phyloP scores from a whole-genome alignment of 2,113 vertebrate species.

The Macheiramphus alcinus region DNA sequence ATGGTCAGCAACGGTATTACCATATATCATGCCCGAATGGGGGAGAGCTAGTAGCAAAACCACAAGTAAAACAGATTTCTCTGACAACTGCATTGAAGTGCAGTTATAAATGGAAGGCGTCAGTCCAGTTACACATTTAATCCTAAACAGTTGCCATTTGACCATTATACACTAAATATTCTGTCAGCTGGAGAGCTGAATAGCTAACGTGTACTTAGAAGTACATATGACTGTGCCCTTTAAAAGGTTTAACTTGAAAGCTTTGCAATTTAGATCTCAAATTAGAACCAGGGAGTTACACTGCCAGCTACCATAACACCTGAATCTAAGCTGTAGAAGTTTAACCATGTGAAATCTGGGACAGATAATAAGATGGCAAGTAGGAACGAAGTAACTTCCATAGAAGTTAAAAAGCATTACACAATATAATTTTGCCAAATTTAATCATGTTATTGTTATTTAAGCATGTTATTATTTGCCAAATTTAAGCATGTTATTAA shows the following conservation, averaged over 20 bases:
- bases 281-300: not conserved
- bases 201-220: not conserved
- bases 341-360: not conserved
- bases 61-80: constrained; percentile 44
- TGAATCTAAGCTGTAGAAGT: not conserved
- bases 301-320: not conserved
- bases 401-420: not conserved
- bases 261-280: not conserved
- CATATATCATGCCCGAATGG: constrained; percentile 8
- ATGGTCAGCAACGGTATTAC: constrained; percentile 25
- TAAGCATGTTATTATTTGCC: not conserved
- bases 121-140: constrained; percentile 13
- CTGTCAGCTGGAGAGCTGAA: constrained; percentile 24
- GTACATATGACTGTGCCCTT: not conserved
- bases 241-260: not conserved
- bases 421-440: not conserved
- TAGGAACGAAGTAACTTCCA: not conserved
- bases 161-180: constrained; percentile 1
- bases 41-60: constrained; percentile 32
- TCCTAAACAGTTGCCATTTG: constrained; percentile 41
- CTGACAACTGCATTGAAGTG: not conserved
- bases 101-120: constrained; percentile 33
- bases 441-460: not conserved
- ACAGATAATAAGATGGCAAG: not conserved
- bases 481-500: not conserved